These are phyloP conservation scores for Perca fluviatilis DNA, from an alignment of 2,113 vertebrate species.

Conservation along the genomic window DNA sequence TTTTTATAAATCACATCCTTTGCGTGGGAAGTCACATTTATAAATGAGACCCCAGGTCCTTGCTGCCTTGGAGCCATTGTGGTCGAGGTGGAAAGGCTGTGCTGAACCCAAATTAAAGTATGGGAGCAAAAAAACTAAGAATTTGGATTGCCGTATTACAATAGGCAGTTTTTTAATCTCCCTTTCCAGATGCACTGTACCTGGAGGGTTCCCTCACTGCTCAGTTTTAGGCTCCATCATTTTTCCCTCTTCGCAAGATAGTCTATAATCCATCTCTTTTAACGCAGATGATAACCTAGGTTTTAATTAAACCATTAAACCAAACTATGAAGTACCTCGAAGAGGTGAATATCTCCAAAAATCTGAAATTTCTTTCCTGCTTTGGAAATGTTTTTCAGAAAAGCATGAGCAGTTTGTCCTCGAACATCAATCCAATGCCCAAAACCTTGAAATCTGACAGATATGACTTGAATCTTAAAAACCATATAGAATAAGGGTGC, in stretches of 20 bases:
- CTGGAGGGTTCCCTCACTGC: neutral
- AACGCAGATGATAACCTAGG: neutral
- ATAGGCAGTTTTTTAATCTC: neutral
- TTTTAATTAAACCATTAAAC: neutral
- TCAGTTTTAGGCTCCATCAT: neutral
- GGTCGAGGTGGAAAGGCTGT: neutral
- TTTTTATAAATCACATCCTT: too few relatives aligned
- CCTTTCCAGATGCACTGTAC: neutral
- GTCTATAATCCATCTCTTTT: neutral
- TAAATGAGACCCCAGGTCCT: neutral
- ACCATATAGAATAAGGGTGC: neutral
- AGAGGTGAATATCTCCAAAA: neutral
- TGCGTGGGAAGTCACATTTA: too few relatives aligned
- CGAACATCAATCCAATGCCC: slow-evolving; percentile 9
- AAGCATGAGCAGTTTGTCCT: slow-evolving; percentile 1
- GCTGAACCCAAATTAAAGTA: neutral
- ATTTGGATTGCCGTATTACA: neutral
- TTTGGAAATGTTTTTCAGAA: slow-evolving; percentile 21
- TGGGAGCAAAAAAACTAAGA: neutral
- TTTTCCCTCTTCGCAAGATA: neutral
- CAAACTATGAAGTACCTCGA: too few relatives aligned
- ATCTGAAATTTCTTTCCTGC: neutral
- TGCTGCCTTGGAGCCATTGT: neutral
- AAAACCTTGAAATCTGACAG: slow-evolving; percentile 30
- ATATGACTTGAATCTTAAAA: slow-evolving; percentile 34